Conservation (phyloP, 2,113 vertebrate genomes). For the Notiomystis cincta region DNA sequence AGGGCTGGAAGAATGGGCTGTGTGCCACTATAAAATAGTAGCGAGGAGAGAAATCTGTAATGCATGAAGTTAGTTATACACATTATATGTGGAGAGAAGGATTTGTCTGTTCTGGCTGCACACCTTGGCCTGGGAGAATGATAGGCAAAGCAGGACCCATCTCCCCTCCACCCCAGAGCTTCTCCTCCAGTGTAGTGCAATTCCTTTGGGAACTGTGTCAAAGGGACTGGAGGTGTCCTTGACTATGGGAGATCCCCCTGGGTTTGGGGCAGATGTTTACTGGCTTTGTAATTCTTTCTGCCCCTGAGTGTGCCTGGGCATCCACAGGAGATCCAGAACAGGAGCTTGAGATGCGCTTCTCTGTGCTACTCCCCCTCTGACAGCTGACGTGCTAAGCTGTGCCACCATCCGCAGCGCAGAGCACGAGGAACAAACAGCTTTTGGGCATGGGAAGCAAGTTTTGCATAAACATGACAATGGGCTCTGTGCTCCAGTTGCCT, state of each 20-base stretch:
- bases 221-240: neutral
- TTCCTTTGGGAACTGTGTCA: accelerated
- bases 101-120: neutral
- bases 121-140: neutral
- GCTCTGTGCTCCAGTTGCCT: neutral
- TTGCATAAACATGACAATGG: neutral
- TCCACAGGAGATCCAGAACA: neutral
- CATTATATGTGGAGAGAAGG: neutral
- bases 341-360: neutral
- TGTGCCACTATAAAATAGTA: neutral
- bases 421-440: neutral
- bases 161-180: accelerated
- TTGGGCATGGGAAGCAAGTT: neutral
- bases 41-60: neutral
- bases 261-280: neutral
- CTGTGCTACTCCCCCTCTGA: neutral
- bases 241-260: neutral
- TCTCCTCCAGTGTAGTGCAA: neutral
- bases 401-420: neutral
- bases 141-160: neutral
- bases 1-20: neutral
- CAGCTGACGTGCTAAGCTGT: neutral
- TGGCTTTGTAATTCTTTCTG: neutral
- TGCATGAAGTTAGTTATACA: neutral
- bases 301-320: neutral